Evolutionary conservation across 2,888 invertebrate species (phyloP), one percentile per base, ranked within the genome.

Genomic region (Parelbella ahira): DNA sequence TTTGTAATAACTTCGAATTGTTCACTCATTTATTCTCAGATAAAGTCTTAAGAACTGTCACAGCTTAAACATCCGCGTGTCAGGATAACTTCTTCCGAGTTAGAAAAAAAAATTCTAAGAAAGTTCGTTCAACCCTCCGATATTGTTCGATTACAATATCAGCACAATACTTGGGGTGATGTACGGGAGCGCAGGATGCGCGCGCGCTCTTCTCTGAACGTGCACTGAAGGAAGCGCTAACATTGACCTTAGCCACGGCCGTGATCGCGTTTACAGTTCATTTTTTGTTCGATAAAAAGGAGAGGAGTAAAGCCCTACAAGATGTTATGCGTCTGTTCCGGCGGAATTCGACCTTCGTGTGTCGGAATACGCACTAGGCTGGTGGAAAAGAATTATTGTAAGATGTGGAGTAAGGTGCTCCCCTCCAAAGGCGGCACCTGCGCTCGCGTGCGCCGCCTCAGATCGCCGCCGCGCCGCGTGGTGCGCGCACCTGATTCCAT

Each of bases 211-310:
- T 78, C 79, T 73, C 87, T 78, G 73, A 82, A 75, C 83, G 83
- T 73, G 74, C 78, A 87, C 87, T 87, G 87, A 87, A 87, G 87
- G 87, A 87, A 87, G 86, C 84, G 78, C 84, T 86, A 87, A 86
- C 86, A 87, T 87, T 87, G 87, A 87, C 87, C 87, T 87, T 87
- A 86, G 81, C 74, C 65, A 76, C 83, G 86, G 87, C 86, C 87
- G 87, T 86, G 87, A 86, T 87, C 87, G 87, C 86, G 83, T 87
- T 87, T 87, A 87, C 87, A 87, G 87, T 87, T 87, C 86, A 87
- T 86, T 87, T 87, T 87, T 87, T 87, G 86, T 83, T 84, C 86
- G 82, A 86, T 87, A 87, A 87, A 87, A 87, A 87, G 87, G 87
- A 87, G 87, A 87, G 87, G 82, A 87, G 84, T 84, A 83, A 76